phyloP scores from a whole-genome alignment of 1,140 invertebrate genomes.

The Eumeta japonica region DNA sequence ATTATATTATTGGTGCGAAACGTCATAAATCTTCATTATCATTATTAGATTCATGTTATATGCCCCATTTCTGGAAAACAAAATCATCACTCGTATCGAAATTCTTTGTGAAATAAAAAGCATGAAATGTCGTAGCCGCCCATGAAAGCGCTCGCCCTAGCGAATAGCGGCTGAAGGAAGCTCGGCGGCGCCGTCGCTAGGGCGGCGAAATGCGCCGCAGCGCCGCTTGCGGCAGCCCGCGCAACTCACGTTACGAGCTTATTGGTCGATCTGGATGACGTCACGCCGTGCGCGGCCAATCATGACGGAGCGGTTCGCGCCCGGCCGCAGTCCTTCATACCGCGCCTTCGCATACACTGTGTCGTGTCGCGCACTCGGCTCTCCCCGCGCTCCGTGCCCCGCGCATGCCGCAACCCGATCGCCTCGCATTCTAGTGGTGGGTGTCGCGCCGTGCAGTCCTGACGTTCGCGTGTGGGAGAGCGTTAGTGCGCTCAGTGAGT shows the following conservation, averaged over 20 bases:
- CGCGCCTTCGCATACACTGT: constrained; percentile 50
- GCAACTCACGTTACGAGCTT: constrained; percentile 21
- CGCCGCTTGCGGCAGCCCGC: constrained; percentile 29
- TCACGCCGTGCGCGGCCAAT: constrained; percentile 39
- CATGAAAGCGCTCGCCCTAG: constrained; percentile 49
- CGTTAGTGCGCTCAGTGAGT: background rate
- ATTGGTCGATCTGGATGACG: constrained; percentile 44
- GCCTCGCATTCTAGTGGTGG: constrained; percentile 54
- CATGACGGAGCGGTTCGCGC: constrained; percentile 31
- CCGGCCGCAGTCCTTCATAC: constrained; percentile 47
- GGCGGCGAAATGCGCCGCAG: constrained; percentile 45
- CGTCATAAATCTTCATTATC: too few species aligned
- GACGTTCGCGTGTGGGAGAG: background rate
- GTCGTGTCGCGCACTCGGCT: constrained; percentile 38
- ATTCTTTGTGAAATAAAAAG: too few species aligned
- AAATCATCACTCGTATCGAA: too few species aligned
- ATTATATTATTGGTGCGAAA: too few species aligned
- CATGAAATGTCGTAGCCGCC: too few species aligned
- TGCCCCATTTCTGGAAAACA: too few species aligned
- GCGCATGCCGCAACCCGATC: constrained; percentile 30
- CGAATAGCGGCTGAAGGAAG: constrained; percentile 35
- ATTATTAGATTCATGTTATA: too few species aligned
- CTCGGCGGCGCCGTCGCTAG: constrained; percentile 24
- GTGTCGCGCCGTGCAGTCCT: constrained; percentile 38
- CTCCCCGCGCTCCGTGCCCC: constrained; percentile 26